Conservation (phyloP, 2,797 vertebrate genomes). For the Neopelma chrysocephalum region DNA sequence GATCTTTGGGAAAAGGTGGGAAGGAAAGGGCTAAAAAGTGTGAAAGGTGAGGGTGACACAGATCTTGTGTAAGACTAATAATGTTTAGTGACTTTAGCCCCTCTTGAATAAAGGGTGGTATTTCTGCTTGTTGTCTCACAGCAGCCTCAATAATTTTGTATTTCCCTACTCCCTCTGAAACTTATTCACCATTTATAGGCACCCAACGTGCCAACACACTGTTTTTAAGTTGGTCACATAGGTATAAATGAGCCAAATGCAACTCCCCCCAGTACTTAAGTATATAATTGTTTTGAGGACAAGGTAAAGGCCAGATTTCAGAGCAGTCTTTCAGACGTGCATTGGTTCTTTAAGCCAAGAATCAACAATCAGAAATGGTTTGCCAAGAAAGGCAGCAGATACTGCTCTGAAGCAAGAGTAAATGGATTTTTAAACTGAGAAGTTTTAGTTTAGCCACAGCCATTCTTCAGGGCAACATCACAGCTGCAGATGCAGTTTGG, state of each 20-base stretch:
- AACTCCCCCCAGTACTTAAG: neutral
- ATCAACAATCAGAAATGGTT: neutral
- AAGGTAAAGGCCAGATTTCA: neutral
- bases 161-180: neutral
- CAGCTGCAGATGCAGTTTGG: conserved; percentile 21
- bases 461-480: conserved; percentile 32
- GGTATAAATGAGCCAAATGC: neutral
- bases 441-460: neutral
- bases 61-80: neutral
- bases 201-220: accelerated
- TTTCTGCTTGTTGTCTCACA: neutral
- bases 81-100: neutral
- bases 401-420: neutral
- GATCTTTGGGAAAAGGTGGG: neutral
- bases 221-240: neutral
- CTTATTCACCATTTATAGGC: neutral
- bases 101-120: neutral
- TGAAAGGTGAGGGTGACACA: neutral
- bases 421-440: neutral
- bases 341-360: neutral
- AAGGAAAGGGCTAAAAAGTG: neutral
- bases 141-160: neutral
- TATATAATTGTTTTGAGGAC: neutral
- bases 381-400: neutral
- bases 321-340: neutral